Evolutionary conservation across 2,888 invertebrate genomes (phyloP).

Genomic region (Tupiocoris notatus): DNA sequence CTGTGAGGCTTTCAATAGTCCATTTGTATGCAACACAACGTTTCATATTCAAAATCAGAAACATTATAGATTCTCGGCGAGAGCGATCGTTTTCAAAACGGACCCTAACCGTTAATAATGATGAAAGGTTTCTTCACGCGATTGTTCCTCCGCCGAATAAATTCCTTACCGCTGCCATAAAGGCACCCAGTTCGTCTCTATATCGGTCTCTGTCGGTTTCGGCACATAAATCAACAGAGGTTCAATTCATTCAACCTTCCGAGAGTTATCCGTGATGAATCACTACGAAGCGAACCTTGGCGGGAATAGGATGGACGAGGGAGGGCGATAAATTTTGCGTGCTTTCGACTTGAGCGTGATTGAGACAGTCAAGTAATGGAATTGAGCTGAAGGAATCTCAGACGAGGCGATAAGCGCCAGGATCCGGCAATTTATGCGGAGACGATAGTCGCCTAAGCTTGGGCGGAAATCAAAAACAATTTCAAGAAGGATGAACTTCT

Average conservation of each 20-base stretch:
- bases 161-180: not conserved
- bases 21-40: not conserved
- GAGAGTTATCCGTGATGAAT: slow-evolving; percentile 26
- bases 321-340: not conserved
- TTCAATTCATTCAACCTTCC: slow-evolving; percentile 31
- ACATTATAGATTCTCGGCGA: not conserved
- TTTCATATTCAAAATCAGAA: not conserved
- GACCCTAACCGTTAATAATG: not conserved
- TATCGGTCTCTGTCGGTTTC: slow-evolving; percentile 8
- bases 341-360: not conserved
- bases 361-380: not conserved
- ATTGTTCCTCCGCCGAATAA: not conserved
- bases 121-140: not conserved
- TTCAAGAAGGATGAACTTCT: too few species aligned
- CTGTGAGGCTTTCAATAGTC: not conserved
- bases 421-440: too few species aligned
- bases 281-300: not conserved
- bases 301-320: not conserved
- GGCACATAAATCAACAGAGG: slow-evolving; percentile 23
- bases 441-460: too few species aligned
- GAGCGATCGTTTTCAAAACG: not conserved
- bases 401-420: too few species aligned
- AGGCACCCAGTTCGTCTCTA: not conserved
- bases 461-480: too few species aligned
- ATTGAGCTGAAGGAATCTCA: not conserved